Evolutionary conservation across 2,113 vertebrate genomes (phyloP), one percentile per base, ranked within the genome.

Genomic region (Neodon shergylaensis): DNA sequence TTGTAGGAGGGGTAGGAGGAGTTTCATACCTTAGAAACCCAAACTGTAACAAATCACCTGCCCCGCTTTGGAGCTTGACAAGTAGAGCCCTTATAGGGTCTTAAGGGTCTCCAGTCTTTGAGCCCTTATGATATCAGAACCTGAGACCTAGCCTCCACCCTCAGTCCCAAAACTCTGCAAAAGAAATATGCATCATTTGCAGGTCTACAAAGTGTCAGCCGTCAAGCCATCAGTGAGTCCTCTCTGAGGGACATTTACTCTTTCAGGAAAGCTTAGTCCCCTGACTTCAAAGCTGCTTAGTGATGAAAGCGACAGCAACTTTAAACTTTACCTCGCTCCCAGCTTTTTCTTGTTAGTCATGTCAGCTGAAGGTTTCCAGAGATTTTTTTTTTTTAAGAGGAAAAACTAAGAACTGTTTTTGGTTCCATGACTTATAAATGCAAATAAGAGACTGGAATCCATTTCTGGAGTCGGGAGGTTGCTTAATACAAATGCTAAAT

Each of bases 271-370:
- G 52, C 52, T 95, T 78, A 47, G 36, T 66, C 91, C 88, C 58
- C 44, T 17, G 6, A 47, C 77, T 96, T 95, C 92, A 96, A 92
- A 68, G 49, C 95, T 85, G 11, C 1, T 79, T 58, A 49, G 47
- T 85, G 90, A 96, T 61, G 86, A 94, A 97, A 98, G 97, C 5
- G 47, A 77, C 92, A 7, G 31, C 89, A 68, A 78, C 79, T 96
- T 83, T n/a, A 92, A 97, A 96, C 91, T 84, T 70, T 13, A 83
- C 92, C 83, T 85, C 54, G 47, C 88, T 42, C 86, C 90, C 82
- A 94, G 95, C 54, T 84, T 96, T 73, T 94, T 94, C 94, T 61
- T 0, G 94, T 97, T 86, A 97, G 87, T 96, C 83, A 76, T 66
- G 90, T 95, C 91, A 97, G 84, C 73, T 77, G 84, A 96, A 90